A percentile compares a stretch with the other conserved stretches of the same genome.
These are phyloP conservation scores for Oligia fasciuncula DNA, from an alignment of 2,888 invertebrate species.

Conservation along the genomic window DNA sequence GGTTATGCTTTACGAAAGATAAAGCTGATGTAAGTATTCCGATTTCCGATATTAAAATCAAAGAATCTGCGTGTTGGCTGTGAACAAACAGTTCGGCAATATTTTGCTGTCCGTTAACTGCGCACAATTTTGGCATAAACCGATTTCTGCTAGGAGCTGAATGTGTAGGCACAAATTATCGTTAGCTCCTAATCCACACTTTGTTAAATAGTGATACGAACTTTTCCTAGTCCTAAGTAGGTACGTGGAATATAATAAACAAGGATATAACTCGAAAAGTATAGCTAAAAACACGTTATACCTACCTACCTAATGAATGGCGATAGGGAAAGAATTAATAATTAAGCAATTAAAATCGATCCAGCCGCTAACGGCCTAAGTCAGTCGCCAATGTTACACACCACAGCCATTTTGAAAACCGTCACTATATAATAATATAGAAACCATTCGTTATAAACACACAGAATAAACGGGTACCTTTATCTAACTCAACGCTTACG, in stretches of 20 bases:
- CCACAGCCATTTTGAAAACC: constrained; percentile 30
- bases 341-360: constrained; percentile 24
- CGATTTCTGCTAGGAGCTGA: not conserved
- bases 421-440: constrained; percentile 42
- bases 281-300: not conserved
- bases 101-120: not conserved
- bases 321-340: not conserved
- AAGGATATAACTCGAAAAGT: constrained; percentile 8
- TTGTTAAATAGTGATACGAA: constrained; percentile 1
- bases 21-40: constrained; percentile 40
- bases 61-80: constrained; percentile 51
- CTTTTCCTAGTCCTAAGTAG: constrained; percentile 18
- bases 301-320: not conserved
- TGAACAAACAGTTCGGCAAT: constrained; percentile 25
- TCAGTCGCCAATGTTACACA: constrained; percentile 3
- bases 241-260: not conserved
- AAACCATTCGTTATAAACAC: constrained; percentile 61
- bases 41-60: constrained; percentile 50
- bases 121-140: constrained; percentile 4
- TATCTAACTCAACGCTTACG: constrained; percentile 76
- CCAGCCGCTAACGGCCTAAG: not conserved
- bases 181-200: not conserved
- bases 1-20: constrained; percentile 42
- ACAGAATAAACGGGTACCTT: constrained; percentile 71
- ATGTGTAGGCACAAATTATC: not conserved